Conservation (phyloP, 2,888 invertebrate genomes). For the Erynnis tages region DNA sequence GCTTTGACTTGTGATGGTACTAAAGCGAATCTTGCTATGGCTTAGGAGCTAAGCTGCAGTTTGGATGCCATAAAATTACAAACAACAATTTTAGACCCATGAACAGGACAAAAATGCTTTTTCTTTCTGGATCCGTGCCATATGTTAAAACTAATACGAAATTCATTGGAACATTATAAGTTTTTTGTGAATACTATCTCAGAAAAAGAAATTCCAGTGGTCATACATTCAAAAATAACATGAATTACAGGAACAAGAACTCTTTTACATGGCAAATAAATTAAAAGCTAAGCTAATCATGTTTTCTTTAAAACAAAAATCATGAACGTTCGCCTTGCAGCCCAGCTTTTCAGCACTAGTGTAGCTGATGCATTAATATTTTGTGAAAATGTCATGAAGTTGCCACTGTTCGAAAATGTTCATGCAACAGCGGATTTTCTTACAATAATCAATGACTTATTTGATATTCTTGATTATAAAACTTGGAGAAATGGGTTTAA, state of each 20-base stretch:
- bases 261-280: slow-evolving; percentile 11
- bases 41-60: slow-evolving; percentile 31
- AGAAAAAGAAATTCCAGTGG: slow-evolving; percentile 17
- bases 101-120: slow-evolving; percentile 25
- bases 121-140: slow-evolving; percentile 33
- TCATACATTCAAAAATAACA: slow-evolving; percentile 18
- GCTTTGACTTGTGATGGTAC: slow-evolving; percentile 34
- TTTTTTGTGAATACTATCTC: slow-evolving; percentile 7
- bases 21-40: slow-evolving; percentile 32
- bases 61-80: slow-evolving; percentile 28
- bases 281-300: slow-evolving; percentile 14
- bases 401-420: slow-evolving; percentile 3
- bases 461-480: slow-evolving; percentile 4
- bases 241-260: slow-evolving; percentile 27
- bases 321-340: slow-evolving; percentile 34
- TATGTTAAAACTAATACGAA: slow-evolving; percentile 32
- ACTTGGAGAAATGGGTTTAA: background rate
- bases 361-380: slow-evolving; percentile 27
- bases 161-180: slow-evolving; percentile 27
- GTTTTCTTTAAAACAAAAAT: slow-evolving; percentile 31
- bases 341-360: slow-evolving; percentile 33
- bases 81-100: slow-evolving; percentile 29
- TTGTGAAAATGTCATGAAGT: slow-evolving; percentile 9
- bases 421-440: slow-evolving; percentile 7
- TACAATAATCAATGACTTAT: slow-evolving; percentile 19